Base-by-base conservation (phyloP, 2,888 invertebrate genomes). In the Campoplex capitator region DNA sequence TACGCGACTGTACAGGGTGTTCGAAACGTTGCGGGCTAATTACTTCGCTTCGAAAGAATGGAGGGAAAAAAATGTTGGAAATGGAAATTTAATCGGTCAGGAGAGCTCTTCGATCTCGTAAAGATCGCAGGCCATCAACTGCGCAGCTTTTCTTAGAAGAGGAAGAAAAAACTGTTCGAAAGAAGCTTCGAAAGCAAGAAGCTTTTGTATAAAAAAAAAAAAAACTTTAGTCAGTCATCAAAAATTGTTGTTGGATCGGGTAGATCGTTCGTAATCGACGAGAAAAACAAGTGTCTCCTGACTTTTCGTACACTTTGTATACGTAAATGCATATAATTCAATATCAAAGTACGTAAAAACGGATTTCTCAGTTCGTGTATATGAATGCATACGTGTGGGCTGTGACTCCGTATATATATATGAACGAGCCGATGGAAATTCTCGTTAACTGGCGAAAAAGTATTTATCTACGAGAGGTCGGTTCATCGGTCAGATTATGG, bases 401-500 rank as follows among this genome's bases (percentile, higher is more conserved):
- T 73, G 58, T 42, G 42, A 7, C 42, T 42, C 42, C 42, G 9
- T 45, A 45, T 45, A 18, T 56, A 54, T n/a, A 13, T 9, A 42
- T 4, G 74, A n/a, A 18, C 45, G 28, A 16, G n/a, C 48, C 76
- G 58, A 79, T 48, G 56, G 78, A 65, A 70, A 82, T 79, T 75
- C 75, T 71, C 38, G 82, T 62, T 62, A 82, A 28, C 32, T 71
- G 78, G 56, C 54, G 45, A 56, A 84, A 77, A 82, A 78, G 6
- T 82, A 35, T 79, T 87, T 87, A 87, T 87, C 87, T 82, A 67
- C 70, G 56, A 48, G 76, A 79, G 76, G 73, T 77, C 77, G 38
- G 82, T 79, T 80, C 83, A 77, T 73, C 83, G 86, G 87, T 84
- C 79, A 87, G 68, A 84, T 79, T 38, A 82, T 84, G 84, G 23